A percentile compares a stretch with the other conserved stretches of the same genome.
Conservation (phyloP, 2,888 invertebrate genomes). For the Melanophora roralis region DNA sequence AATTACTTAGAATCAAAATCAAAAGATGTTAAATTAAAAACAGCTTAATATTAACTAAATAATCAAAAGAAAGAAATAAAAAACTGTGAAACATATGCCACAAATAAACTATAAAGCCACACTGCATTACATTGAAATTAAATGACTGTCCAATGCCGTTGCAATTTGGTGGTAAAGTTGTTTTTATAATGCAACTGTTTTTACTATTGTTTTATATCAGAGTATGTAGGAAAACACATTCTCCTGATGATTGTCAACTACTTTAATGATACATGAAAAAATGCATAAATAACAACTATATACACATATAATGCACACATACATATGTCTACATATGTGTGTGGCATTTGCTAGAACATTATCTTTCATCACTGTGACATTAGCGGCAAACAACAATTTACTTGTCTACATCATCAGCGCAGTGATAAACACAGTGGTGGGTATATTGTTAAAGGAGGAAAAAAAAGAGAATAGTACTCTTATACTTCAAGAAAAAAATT, state of each 20-base stretch:
- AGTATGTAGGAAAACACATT: constrained; percentile 20
- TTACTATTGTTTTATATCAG: constrained; percentile 21
- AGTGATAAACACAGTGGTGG: background rate
- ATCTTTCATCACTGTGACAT: constrained; percentile 47
- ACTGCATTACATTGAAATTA: constrained; percentile 14
- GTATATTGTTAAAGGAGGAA: background rate
- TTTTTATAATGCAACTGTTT: constrained; percentile 48
- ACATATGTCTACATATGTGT: background rate
- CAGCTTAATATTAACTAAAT: background rate
- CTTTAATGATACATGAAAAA: background rate
- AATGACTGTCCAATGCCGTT: constrained; percentile 21
- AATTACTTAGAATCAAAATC: constrained; percentile 2
- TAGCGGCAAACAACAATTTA: constrained; percentile 42
- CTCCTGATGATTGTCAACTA: background rate
- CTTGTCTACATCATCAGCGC: constrained; percentile 26
- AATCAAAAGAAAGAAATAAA: background rate
- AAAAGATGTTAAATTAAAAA: constrained; percentile 16
- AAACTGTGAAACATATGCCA: constrained; percentile 30
- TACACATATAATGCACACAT: background rate
- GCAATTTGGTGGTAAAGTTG: constrained; percentile 45
- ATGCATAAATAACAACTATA: background rate
- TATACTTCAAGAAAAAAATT: too few relatives aligned
- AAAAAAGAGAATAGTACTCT: too few relatives aligned
- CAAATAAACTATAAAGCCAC: constrained; percentile 37
- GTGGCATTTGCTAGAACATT: constrained; percentile 14